phyloP scores from a whole-genome alignment of 35 echinoderm and acorn worm species.

The Ophioderma brevispina region DNA sequence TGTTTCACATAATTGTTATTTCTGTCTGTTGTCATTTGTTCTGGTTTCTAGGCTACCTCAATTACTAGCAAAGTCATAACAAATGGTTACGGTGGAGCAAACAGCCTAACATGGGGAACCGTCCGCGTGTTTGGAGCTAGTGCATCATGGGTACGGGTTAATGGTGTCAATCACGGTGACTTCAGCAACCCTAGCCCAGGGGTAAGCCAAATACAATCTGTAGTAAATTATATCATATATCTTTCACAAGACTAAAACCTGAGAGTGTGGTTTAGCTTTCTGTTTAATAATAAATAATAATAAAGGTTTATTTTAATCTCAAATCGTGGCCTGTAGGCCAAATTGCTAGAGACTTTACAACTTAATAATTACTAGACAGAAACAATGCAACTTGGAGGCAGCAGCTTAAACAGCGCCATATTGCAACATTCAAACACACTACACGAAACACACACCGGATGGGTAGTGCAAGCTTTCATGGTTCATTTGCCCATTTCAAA shows the following conservation, averaged over 20 bases:
- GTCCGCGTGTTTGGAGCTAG: constrained; percentile 44
- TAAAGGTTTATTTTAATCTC: too few species aligned
- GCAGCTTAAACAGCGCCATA: too few species aligned
- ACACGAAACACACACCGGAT: too few species aligned
- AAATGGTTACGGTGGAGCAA: constrained; percentile 29
- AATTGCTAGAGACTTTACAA: too few species aligned
- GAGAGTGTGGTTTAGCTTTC: neutral
- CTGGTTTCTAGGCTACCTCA: neutral
- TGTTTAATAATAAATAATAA: too few species aligned
- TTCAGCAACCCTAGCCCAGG: neutral
- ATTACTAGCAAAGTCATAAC: constrained; percentile 30
- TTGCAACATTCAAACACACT: too few species aligned
- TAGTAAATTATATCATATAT: neutral
- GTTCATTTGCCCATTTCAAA: too few species aligned
- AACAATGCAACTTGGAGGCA: too few species aligned
- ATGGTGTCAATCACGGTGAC: neutral
- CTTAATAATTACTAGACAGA: too few species aligned
- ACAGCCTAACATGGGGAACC: constrained; percentile 50
- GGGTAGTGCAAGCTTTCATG: too few species aligned
- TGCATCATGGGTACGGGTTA: neutral
- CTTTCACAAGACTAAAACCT: neutral
- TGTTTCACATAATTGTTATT: neutral
- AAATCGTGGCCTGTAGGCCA: too few species aligned
- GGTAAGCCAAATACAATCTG: neutral
- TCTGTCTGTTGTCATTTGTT: neutral